These are phyloP conservation scores for Hipparchia sbordonii DNA, from an alignment of 2,888 invertebrate species.

Conservation along the genomic window DNA sequence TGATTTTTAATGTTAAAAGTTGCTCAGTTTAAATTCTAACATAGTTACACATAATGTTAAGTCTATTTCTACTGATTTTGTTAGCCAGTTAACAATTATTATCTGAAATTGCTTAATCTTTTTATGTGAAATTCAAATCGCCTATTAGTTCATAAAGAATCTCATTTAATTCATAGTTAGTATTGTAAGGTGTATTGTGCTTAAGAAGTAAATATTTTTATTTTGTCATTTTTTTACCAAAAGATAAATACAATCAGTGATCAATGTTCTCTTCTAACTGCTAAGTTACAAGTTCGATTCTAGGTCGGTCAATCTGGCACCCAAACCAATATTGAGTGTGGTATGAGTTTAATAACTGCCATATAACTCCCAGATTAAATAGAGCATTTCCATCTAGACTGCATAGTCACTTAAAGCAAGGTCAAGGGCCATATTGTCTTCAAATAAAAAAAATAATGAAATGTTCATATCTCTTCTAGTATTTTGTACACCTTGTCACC, in stretches of 20 bases:
- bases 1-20: conserved; percentile 64
- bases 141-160: conserved; percentile 36
- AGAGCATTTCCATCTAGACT: too few species aligned
- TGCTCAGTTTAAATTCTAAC: conserved; percentile 74
- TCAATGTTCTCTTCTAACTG: too few species aligned
- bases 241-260: too few species aligned
- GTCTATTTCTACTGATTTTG: conserved; percentile 39
- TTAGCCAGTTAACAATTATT: conserved; percentile 15
- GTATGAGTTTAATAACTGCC: too few species aligned
- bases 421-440: too few species aligned
- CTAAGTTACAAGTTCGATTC: too few species aligned
- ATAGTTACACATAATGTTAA: conserved; percentile 46
- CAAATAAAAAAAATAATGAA: neutral
- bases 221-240: neutral
- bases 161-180: conserved; percentile 25
- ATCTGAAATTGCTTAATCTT: conserved; percentile 11
- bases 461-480: neutral
- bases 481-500: neutral
- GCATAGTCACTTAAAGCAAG: too few species aligned
- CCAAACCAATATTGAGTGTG: too few species aligned
- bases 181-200: conserved; percentile 5
- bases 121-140: conserved; percentile 25
- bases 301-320: too few species aligned
- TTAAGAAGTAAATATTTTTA: neutral
- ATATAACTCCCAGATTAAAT: too few species aligned